A percentile compares a stretch with the other conserved stretches of the same genome.
phyloP scores from a whole-genome alignment of 2,888 invertebrate genomes.

The Aporophyla lueneburgensis region DNA sequence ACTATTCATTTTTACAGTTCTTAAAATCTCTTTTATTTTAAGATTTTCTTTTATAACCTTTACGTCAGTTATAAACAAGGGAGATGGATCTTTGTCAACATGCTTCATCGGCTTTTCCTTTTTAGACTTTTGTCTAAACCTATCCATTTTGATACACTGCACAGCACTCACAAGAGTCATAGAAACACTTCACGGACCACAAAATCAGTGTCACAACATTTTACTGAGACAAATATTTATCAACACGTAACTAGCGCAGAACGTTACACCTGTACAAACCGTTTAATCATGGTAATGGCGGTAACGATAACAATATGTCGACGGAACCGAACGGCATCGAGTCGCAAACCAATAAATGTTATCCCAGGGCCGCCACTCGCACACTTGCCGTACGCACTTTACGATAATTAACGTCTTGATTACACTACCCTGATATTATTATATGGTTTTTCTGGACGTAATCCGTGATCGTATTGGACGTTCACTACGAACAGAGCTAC shows the following conservation, averaged over 20 bases:
- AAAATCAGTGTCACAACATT: constrained; percentile 62
- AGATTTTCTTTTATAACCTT: constrained; percentile 85
- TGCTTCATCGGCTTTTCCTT: constrained; percentile 79
- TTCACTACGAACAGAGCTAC: constrained; percentile 54
- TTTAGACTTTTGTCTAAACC: constrained; percentile 80
- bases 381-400: constrained; percentile 47
- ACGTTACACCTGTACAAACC: constrained; percentile 85
- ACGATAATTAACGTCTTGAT: constrained; percentile 58
- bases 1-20: constrained; percentile 87
- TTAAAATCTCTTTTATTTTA: constrained; percentile 85
- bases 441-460: constrained; percentile 17
- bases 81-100: constrained; percentile 77
- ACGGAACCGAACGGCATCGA: constrained; percentile 68
- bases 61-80: constrained; percentile 79
- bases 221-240: constrained; percentile 72
- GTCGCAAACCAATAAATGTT: constrained; percentile 65
- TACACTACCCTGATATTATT: constrained; percentile 58
- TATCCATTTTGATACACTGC: constrained; percentile 78
- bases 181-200: constrained; percentile 57
- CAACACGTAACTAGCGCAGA: constrained; percentile 71
- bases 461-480: constrained; percentile 21
- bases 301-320: constrained; percentile 81
- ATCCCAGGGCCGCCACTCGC: constrained; percentile 53
- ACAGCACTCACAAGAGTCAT: constrained; percentile 48
- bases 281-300: constrained; percentile 79